Percentiles rank a stretch among this genome's conserved stretches.
phyloP scores from a whole-genome alignment of 2,797 vertebrate genomes.

The Enteromius radiatus region DNA sequence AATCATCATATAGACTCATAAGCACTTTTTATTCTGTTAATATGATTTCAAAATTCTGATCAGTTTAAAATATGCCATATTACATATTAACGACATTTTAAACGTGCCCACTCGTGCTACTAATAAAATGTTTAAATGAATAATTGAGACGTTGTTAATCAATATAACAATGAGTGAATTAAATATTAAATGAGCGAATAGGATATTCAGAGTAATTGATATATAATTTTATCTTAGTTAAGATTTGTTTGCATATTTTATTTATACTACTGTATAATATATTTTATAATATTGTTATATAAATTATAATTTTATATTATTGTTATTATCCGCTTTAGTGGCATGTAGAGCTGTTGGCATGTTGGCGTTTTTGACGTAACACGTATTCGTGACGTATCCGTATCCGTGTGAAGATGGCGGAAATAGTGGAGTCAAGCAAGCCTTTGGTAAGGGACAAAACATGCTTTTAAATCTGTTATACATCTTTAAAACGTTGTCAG shows the following conservation, averaged over 20 bases:
- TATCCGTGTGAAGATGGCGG: constrained; percentile 75
- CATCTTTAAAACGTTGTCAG: neutral
- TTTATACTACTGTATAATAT: neutral
- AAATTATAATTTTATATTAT: neutral
- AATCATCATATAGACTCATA: neutral
- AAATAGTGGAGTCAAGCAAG: constrained; percentile 74
- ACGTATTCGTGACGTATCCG: constrained; percentile 47
- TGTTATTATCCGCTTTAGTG: neutral
- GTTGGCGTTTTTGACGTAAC: constrained; percentile 46
- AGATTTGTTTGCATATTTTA: neutral
- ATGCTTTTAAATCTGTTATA: neutral
- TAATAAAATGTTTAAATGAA: neutral
- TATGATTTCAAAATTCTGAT: neutral
- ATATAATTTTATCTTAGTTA: neutral
- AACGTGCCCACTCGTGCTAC: neutral
- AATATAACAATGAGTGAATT: neutral
- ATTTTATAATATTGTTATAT: neutral
- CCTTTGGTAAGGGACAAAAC: constrained; percentile 66
- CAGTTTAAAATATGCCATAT: neutral
- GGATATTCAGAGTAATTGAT: neutral
- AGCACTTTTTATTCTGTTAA: neutral
- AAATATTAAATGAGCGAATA: neutral
- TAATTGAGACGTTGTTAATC: neutral
- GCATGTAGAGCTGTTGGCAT: neutral
- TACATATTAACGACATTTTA: neutral